Base-by-base conservation (phyloP, 2,113 vertebrate species). In the Bombycilla garrulus region DNA sequence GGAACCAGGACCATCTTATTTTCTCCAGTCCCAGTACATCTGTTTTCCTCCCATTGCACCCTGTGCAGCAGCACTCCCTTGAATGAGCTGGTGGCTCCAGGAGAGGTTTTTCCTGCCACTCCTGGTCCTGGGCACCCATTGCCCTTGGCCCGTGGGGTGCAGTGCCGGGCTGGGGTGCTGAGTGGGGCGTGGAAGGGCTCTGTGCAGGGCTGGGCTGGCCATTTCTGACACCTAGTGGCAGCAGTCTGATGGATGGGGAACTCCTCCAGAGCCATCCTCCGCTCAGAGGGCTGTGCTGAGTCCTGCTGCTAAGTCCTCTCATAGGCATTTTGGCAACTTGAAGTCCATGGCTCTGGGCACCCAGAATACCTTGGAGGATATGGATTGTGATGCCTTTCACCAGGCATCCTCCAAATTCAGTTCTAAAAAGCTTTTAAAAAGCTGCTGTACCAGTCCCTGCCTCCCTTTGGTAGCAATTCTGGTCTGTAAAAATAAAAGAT, bases 211-310 rank as follows among this genome's bases (percentile, higher is more conserved):
- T 92, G 73, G 48, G 50, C 73, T 94, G 82, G 38, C 57, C 60
- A 20, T 58, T 83, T 70, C 92, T 66, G 96, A 48, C 98, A 96
- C 94, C 97, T 98, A 94, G 97, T 97, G 98, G 96, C 45, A 19
- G 5, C 42, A 72, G 15, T 40, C 29, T 44, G 96, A 65, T 60
- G 65, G 71, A 38, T 18, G 23, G 50, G 50, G 9, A 33, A 6
- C 44, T 65, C 14, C 36, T 65, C 24, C 38, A 2, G 44, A 54
- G 40, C 23, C 38, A 9, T 14, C 33, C 1, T 0, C 70, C 67
- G 87, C 48, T 25, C 33, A 7, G n/a, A 61, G 45, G 9, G 12
- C 35, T 35, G 9, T 1, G 22, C 18, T 8, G 17, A 53, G 28
- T 45, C 54, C 36, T 53, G 23, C 65, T 69, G 28, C 29, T 29